phyloP scores from a whole-genome alignment of 2,113 vertebrate genomes.

The Entelurus aequoreus region DNA sequence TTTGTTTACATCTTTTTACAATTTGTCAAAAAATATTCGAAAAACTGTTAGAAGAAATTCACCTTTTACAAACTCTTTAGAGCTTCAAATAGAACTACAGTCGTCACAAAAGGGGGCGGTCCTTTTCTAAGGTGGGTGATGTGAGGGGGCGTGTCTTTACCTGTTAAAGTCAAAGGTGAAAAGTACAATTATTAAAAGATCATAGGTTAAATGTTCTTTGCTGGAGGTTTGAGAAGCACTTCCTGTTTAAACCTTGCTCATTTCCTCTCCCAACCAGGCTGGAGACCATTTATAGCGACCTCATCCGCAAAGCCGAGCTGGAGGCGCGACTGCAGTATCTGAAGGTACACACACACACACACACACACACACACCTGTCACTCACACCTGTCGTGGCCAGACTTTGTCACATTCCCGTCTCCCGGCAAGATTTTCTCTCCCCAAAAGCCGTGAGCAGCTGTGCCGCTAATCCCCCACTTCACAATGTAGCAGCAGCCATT shows the following conservation, averaged over 20 bases:
- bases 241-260: conserved; percentile 28
- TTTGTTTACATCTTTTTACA: too few relatives aligned
- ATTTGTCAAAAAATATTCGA: too few relatives aligned
- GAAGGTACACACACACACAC: conserved; percentile 73
- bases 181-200: too few relatives aligned
- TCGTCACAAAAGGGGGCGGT: too few relatives aligned
- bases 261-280: conserved; percentile 66
- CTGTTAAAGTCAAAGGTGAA: too few relatives aligned
- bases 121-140: too few relatives aligned
- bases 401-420: conserved; percentile 35
- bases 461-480: conserved; percentile 33
- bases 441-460: conserved; percentile 53
- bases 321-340: conserved; percentile 91
- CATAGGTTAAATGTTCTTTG: not conserved
- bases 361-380: conserved; percentile 10
- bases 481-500: conserved; percentile 2
- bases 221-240: conserved; percentile 18
- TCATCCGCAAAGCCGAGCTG: conserved; percentile 86
- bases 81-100: too few relatives aligned
- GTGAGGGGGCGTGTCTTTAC: too few relatives aligned
- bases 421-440: conserved; percentile 11
- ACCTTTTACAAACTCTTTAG: too few relatives aligned
- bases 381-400: conserved; percentile 50
- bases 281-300: conserved; percentile 85
- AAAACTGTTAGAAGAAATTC: too few relatives aligned